Evolutionary conservation across 1,140 invertebrate species (phyloP), one percentile per base, ranked within the genome.

Genomic region (Marisa cornuarietis): DNA sequence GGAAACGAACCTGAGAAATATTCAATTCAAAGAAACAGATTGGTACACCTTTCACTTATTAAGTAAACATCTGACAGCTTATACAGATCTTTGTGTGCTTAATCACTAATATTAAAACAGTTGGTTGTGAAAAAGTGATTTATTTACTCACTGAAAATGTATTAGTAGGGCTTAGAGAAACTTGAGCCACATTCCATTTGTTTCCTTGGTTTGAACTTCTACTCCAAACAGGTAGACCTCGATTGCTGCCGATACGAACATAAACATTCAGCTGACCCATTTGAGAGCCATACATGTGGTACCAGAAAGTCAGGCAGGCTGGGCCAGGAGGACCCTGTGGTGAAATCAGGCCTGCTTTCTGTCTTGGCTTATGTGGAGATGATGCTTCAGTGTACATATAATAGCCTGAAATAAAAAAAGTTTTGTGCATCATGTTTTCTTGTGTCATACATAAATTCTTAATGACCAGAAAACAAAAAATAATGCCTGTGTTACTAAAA

Each of bases 271-370:
- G 86, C 16, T 71, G 82, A 14, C 88, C 88, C 31, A 88, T 86
- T 18, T 83, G 77, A 14, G 58, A 42, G 6, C 90, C 90, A 79
- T 88, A 86, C 89, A 90, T 90, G 81, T 85, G 84, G 80, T 86
- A 94, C 91, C 93, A 96, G 86, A 96, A 95, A 16, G 82, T 79
- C 22, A 87, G 54, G 78, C 85, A 86, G 85, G 85, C 80, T 49
- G 79, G 71, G 63, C 77, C 76, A 62, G 65, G 54, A 22, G 65
- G 69, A 20, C 65, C 31, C 72, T 81, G 72, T 71, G 42, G 79
- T 58, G 83, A 78, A 16, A 79, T 61, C 14, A 84, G 71, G 24
- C 74, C 66, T 31, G 79, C 94, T 0, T 93, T 94, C 79, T 95
- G 94, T 84, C 95, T 95, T 31, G 90, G 91, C 86, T 68, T 93